phyloP scores from a whole-genome alignment of 2,797 vertebrate species.

The Micromesistius poutassou region DNA sequence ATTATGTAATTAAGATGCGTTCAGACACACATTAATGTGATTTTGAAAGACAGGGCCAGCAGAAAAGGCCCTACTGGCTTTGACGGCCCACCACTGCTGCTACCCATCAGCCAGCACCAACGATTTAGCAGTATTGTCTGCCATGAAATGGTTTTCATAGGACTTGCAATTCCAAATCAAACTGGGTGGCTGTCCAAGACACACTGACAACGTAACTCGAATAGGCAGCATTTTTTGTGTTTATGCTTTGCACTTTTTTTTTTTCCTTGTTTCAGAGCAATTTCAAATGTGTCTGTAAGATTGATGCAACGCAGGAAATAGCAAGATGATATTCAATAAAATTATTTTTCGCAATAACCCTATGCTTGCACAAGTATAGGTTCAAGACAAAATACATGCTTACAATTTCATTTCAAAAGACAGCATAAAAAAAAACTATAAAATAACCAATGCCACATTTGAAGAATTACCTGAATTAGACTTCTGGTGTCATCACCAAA shows the following conservation, averaged over 20 bases:
- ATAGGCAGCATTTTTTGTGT: neutral
- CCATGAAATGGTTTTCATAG: neutral
- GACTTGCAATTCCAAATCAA: neutral
- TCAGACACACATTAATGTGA: too few species aligned
- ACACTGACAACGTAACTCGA: neutral
- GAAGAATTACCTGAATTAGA: neutral
- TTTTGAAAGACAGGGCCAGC: too few species aligned
- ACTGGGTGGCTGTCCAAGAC: neutral
- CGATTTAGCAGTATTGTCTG: neutral
- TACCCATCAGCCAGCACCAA: neutral
- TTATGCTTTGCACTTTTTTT: neutral
- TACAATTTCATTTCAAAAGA: neutral
- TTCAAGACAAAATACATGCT: neutral
- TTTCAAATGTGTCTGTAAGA: slow-evolving; percentile 4
- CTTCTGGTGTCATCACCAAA: neutral
- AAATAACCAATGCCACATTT: neutral
- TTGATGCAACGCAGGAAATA: neutral
- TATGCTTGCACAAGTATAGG: neutral
- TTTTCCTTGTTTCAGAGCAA: neutral
- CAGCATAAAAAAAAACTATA: neutral
- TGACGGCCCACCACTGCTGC: too few species aligned
- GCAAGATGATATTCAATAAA: neutral
- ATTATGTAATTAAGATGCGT: too few species aligned
- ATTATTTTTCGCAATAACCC: neutral
- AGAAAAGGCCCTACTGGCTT: too few species aligned